These are phyloP conservation scores for Orius insidiosus DNA, from an alignment of 1,140 invertebrate species.

Conservation along the genomic window DNA sequence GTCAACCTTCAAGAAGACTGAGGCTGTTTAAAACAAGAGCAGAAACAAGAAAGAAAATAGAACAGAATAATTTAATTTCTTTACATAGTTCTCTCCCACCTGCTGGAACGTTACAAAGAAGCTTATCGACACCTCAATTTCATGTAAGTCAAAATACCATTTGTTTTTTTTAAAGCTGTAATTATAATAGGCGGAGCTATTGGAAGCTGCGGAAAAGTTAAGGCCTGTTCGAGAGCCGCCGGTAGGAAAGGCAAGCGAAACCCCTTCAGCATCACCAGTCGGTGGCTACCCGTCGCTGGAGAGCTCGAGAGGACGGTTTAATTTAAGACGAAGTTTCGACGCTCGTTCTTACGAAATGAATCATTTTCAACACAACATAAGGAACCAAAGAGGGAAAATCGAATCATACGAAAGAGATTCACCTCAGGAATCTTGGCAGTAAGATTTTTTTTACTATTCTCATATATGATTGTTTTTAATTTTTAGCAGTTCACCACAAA, in stretches of 20 bases:
- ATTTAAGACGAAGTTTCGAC: too few relatives aligned
- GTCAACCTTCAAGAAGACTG: slow-evolving; percentile 33
- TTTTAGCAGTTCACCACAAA: too few relatives aligned
- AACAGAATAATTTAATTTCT: slow-evolving; percentile 4
- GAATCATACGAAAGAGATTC: too few relatives aligned
- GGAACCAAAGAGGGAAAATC: too few relatives aligned
- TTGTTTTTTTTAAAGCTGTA: background rate
- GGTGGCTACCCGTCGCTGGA: background rate
- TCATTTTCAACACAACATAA: too few relatives aligned
- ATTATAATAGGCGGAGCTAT: slow-evolving; percentile 35
- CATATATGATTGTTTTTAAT: too few relatives aligned
- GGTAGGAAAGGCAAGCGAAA: slow-evolving; percentile 22
- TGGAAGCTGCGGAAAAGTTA: slow-evolving; percentile 42
- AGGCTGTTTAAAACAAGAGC: slow-evolving; percentile 55
- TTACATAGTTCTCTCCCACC: slow-evolving; percentile 13
- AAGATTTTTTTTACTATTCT: slow-evolving; percentile 1
- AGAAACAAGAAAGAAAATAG: slow-evolving; percentile 30
- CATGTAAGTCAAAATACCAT: slow-evolving; percentile 19
- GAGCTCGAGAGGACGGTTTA: too few relatives aligned
- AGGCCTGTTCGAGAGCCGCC: slow-evolving; percentile 28
- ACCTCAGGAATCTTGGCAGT: background rate
- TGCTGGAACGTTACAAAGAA: slow-evolving; percentile 25
- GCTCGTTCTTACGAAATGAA: too few relatives aligned
- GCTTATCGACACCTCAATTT: slow-evolving; percentile 45
- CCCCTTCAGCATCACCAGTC: slow-evolving; percentile 9